Conservation (phyloP, 1,140 invertebrate genomes). For the Anastrepha ludens region DNA sequence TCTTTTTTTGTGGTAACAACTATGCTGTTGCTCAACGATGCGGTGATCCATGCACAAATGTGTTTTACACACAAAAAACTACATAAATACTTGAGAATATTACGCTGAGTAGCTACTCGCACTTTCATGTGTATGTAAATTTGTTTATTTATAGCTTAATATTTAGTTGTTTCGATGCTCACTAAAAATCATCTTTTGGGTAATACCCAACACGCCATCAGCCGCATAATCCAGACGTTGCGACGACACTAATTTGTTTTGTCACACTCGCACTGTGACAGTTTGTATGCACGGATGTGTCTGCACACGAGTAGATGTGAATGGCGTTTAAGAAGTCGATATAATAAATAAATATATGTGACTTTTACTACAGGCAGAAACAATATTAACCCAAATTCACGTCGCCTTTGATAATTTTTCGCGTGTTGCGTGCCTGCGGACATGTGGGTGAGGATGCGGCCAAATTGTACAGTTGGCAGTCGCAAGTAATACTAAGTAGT, state of each 20-base stretch:
- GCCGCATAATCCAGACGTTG: slow-evolving; percentile 30
- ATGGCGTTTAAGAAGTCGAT: background rate
- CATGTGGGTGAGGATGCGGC: background rate
- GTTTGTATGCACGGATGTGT: background rate
- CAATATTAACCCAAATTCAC: slow-evolving; percentile 22
- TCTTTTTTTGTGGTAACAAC: background rate
- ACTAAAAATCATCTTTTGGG: background rate
- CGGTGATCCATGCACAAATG: background rate
- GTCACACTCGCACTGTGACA: background rate
- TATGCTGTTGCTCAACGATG: background rate
- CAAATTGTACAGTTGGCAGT: background rate
- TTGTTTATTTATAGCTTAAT: background rate
- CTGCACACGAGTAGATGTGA: background rate
- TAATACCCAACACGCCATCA: background rate
- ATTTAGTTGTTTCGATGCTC: background rate
- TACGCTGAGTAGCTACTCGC: too few relatives aligned
- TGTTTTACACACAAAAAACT: background rate
- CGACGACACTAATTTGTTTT: slow-evolving; percentile 31
- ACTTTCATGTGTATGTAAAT: background rate
- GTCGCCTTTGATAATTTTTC: slow-evolving; percentile 31
- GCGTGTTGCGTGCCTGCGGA: background rate
- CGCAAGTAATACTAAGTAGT: too few relatives aligned
- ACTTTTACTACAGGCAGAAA: slow-evolving; percentile 18
- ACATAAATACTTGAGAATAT: background rate
- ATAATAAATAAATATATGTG: slow-evolving; percentile 17